A percentile compares a stretch with the other conserved stretches of the same genome.
phyloP scores from a whole-genome alignment of 37 sponge, comb jelly and placozoan genomes.

The Chondrilla cf. caribensis region DNA sequence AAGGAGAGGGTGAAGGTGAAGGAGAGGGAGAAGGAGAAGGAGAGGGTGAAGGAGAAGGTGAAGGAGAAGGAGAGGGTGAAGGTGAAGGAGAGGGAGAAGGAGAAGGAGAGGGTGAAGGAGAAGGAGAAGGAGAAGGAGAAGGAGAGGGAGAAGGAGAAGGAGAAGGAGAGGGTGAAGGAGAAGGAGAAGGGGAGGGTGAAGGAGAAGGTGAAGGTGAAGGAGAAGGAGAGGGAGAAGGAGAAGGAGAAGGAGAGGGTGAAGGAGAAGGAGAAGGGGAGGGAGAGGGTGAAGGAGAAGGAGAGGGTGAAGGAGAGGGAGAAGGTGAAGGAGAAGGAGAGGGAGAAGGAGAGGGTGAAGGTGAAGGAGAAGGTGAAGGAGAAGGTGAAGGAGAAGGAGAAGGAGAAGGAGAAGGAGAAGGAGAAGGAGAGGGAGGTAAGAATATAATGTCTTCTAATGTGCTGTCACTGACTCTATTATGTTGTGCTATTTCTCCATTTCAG shows the following conservation, averaged over 20 bases:
- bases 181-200: conserved; percentile 13
- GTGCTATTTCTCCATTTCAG: neutral
- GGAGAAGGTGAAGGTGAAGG: conserved; percentile 33
- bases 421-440: neutral
- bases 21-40: conserved; percentile 2
- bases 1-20: conserved; percentile 7
- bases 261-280: conserved; percentile 18
- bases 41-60: neutral
- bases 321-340: conserved; percentile 42
- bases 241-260: conserved; percentile 14
- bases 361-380: conserved; percentile 19
- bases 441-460: no score
- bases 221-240: conserved; percentile 20
- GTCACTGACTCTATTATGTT: no score
- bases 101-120: conserved; percentile 24
- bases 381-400: conserved; percentile 38
- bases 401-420: conserved; percentile 25
- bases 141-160: conserved; percentile 35
- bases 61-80: conserved; percentile 24
- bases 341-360: conserved; percentile 11
- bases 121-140: conserved; percentile 18
- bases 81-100: neutral
- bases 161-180: conserved; percentile 27
- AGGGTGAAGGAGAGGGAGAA: conserved; percentile 35
- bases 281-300: conserved; percentile 32